Conservation (phyloP, 2,113 vertebrate species). For the Carassius gibelio region DNA sequence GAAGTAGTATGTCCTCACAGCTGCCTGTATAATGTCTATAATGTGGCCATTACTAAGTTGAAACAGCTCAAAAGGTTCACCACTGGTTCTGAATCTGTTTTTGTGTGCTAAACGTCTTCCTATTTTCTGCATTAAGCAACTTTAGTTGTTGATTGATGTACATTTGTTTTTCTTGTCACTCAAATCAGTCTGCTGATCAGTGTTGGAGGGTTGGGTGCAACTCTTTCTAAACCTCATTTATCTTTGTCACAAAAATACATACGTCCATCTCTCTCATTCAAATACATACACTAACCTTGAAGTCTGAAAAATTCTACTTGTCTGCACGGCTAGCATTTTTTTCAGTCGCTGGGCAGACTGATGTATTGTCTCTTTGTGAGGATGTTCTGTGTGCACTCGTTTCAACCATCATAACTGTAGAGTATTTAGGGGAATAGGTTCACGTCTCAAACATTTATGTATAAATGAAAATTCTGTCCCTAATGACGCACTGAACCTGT, state of each 20-base stretch:
- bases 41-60: constrained; percentile 16
- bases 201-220: constrained; percentile 73
- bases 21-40: constrained; percentile 59
- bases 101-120: constrained; percentile 69
- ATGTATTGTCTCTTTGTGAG: background rate
- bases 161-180: constrained; percentile 73
- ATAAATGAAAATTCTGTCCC: background rate
- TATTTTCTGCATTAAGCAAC: constrained; percentile 65
- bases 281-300: constrained; percentile 58
- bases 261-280: background rate
- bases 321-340: background rate
- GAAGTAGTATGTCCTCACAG: constrained; percentile 54
- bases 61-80: constrained; percentile 10
- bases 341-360: background rate
- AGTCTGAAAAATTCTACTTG: constrained; percentile 64
- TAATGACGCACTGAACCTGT: background rate
- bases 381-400: constrained; percentile 53
- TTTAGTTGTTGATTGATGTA: constrained; percentile 73
- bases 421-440: background rate
- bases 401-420: background rate
- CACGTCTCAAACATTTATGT: background rate
- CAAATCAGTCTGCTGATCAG: constrained; percentile 80
- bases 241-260: constrained; percentile 70
- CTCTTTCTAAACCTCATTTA: constrained; percentile 77
- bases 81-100: background rate